A percentile compares a stretch with the other conserved stretches of the same genome.
Evolutionary conservation across 2,888 invertebrate species (phyloP).

Genomic region (Synergus japonicus): DNA sequence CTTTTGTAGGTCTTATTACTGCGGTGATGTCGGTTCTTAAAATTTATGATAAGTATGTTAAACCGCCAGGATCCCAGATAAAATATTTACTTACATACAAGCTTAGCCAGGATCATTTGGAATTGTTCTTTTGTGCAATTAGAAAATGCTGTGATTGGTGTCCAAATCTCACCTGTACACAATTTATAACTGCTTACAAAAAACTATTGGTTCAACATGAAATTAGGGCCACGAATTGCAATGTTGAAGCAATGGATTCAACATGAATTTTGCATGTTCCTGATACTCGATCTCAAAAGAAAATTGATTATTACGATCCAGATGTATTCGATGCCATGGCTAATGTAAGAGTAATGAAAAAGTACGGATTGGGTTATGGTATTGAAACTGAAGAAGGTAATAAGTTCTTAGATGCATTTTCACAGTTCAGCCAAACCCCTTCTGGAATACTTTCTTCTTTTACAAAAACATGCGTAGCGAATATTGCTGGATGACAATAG

Average conservation of each 20-base stretch:
- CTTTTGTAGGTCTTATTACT: no score
- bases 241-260: neutral
- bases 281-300: neutral
- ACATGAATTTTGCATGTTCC: conserved; percentile 6
- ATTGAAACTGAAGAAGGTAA: no score
- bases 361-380: no score
- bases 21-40: neutral
- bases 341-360: neutral
- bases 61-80: conserved; percentile 32
- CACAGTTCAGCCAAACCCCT: no score
- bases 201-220: neutral
- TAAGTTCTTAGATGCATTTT: no score
- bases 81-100: conserved; percentile 48
- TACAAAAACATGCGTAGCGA: no score
- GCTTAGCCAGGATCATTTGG: neutral
- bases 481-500: neutral
- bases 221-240: neutral
- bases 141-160: neutral
- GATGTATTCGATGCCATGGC: neutral
- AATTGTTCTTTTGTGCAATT: no score
- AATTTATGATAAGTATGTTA: conserved; percentile 39
- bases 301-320: neutral
- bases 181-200: neutral
- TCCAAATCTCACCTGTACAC: neutral
- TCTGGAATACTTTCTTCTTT: no score